Percentiles rank a stretch among this genome's conserved stretches.
phyloP scores from a whole-genome alignment of 2,888 invertebrate genomes.

The Diarsia dahlii region DNA sequence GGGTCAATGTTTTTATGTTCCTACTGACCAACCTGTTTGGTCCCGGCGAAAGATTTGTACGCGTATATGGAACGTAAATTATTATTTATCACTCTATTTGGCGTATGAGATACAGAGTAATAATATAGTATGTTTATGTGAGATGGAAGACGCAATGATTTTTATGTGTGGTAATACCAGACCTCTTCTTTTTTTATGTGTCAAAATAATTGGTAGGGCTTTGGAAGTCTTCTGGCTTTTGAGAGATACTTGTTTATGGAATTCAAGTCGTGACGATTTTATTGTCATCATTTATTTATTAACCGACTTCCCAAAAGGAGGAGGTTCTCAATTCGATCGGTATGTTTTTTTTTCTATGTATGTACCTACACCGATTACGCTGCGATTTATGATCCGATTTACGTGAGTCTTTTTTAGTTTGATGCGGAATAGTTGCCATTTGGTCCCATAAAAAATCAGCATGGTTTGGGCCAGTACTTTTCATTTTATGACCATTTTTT shows the following conservation, averaged over 20 bases:
- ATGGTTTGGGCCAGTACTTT: no score
- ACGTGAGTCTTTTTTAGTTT: no score
- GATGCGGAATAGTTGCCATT: no score
- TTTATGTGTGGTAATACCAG: slow-evolving; percentile 4
- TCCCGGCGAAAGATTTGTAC: slow-evolving; percentile 48
- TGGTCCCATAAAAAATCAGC: no score
- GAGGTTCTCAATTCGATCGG: no score
- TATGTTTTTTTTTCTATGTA: no score
- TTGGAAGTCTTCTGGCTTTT: neutral
- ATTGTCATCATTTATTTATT: neutral
- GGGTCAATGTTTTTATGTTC: slow-evolving; percentile 63
- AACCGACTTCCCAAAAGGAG: no score
- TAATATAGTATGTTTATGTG: slow-evolving; percentile 13
- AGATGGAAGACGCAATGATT: slow-evolving; percentile 1
- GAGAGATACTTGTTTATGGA: neutral
- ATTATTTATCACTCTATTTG: slow-evolving; percentile 46
- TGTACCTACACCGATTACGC: no score
- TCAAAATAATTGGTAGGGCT: neutral
- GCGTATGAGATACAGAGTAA: slow-evolving; percentile 12
- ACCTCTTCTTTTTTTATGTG: neutral
- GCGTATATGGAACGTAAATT: slow-evolving; percentile 39
- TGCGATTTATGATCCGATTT: no score
- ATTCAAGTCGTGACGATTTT: neutral
- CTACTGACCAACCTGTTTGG: slow-evolving; percentile 32
- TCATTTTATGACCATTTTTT: no score